phyloP scores from a whole-genome alignment of 1,140 invertebrate species.

The Panulirus ornatus region DNA sequence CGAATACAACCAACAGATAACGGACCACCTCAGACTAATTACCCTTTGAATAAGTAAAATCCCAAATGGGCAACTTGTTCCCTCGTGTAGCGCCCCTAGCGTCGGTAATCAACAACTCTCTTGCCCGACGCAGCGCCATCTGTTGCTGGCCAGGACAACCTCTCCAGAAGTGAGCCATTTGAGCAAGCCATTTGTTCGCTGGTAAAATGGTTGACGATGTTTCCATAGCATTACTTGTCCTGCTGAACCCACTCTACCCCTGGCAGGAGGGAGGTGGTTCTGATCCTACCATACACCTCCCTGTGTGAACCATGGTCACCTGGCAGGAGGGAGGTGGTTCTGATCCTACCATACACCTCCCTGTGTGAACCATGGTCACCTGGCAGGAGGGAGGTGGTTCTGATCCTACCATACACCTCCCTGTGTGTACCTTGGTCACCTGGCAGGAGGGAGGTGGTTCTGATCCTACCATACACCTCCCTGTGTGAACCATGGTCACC shows the following conservation, averaged over 20 bases:
- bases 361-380: too few relatives aligned
- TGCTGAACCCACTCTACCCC: background rate
- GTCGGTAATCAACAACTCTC: background rate
- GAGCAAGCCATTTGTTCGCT: background rate
- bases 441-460: too few relatives aligned
- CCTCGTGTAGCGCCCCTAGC: background rate
- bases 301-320: too few relatives aligned
- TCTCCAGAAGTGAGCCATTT: background rate
- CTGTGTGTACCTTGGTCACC: too few relatives aligned
- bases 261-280: background rate
- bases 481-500: too few relatives aligned
- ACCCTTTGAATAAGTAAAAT: background rate
- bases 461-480: too few relatives aligned
- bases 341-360: too few relatives aligned
- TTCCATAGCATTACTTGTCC: background rate
- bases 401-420: too few relatives aligned
- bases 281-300: too few relatives aligned
- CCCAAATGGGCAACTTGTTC: background rate
- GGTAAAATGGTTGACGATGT: slow-evolving; percentile 24
- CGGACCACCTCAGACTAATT: background rate
- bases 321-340: too few relatives aligned
- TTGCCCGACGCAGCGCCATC: background rate
- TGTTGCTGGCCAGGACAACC: background rate
- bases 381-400: too few relatives aligned
- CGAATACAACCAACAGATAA: too few relatives aligned